Base-by-base conservation (phyloP, 1,140 invertebrate species). In the Drosophila arawakana region DNA sequence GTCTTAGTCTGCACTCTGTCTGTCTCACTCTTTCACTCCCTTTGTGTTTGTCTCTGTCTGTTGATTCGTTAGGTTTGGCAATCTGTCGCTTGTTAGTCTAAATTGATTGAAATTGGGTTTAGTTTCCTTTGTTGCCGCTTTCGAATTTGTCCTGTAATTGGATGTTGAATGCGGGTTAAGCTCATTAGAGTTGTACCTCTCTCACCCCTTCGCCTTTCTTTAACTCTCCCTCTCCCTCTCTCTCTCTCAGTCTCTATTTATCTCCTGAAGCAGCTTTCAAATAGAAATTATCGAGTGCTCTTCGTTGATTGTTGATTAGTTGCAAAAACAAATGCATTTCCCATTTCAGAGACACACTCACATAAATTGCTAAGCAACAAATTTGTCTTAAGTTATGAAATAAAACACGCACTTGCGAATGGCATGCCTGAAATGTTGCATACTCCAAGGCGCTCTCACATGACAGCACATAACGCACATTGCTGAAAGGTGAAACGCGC, bases 61-160 rank as follows among this genome's bases (percentile, higher is more conserved):
- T 82, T 79, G 82, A 82, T 86, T 86, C 76, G 82, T 81, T 88
- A 86, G 83, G 72, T 65, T 55, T 76, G 67, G 72, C 76, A 88
- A 86, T 85, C 83, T 86, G 83, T 88, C 72, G 80, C 79, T 88
- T 82, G 82, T 88, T 86, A 80, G 81, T 77, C 50, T 44, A 81
- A 86, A 86, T 86, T 88, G 82, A 86, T 86, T 86, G 79, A 88
- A 86, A 86, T 86, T 86, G 61, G 83, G 76, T 86, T 86, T 75
- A 54, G 70, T 50, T 63, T 39, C 25, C 55, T 65, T 60, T 62
- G 47, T 58, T 59, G 61, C 30, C 54, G 47, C 49, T 67, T 76
- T 66, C 66, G 73, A 77, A 74, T 37, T 84, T 70, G 65, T 66
- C 65, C 47, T 63, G 77, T 77, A 84, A 84, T 80, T 84, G 81